Evolutionary conservation across 2,888 invertebrate genomes (phyloP), one percentile per base, ranked within the genome.

Genomic region (Macaria notata): DNA sequence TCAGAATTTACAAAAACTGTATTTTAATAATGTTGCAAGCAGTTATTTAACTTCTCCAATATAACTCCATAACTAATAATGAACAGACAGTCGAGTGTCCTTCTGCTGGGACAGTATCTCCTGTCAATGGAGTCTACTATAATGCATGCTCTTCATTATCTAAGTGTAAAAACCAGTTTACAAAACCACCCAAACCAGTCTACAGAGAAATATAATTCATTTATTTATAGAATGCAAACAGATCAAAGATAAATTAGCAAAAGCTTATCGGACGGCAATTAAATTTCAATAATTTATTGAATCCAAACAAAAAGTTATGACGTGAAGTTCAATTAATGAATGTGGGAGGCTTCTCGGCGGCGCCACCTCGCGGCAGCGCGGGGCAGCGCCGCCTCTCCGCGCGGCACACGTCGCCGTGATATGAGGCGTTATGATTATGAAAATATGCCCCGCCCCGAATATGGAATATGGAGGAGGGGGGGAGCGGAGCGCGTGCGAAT

Each of bases 391-490:
- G 68, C 66, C 63, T 63, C 67, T 62, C 55, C 60, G 56, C 70
- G 65, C 78, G 31, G 72, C 78, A 83, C 88, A 85, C 84, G 81
- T 88, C 87, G 86, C 87, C 90, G 41, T 90, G 92, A 92, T 92
- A 91, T 91, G 89, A 91, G 89, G 88, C 89, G 90, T 89, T 90
- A 91, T 91, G 91, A 91, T 89, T 90, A 92, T 92, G 88, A 89
- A 88, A 92, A 88, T 91, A 91, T 91, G 91, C 92, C 84, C 92
- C 92, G 92, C 92, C 92, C 89, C 84, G 86, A 88, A 91, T 92
- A 92, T 92, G 88, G 92, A 92, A 88, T 92, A 91, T 92, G 92
- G 93, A 92, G 93, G 92, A 87, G 93, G 93, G 93, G 93, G 88
- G 86, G 86, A 79, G 84, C 83, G 91, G 87, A 89, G 90, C 93